Evolutionary conservation across 1,140 invertebrate genomes (phyloP), one percentile per base, ranked within the genome.

Genomic region (Lepidurus packardi): DNA sequence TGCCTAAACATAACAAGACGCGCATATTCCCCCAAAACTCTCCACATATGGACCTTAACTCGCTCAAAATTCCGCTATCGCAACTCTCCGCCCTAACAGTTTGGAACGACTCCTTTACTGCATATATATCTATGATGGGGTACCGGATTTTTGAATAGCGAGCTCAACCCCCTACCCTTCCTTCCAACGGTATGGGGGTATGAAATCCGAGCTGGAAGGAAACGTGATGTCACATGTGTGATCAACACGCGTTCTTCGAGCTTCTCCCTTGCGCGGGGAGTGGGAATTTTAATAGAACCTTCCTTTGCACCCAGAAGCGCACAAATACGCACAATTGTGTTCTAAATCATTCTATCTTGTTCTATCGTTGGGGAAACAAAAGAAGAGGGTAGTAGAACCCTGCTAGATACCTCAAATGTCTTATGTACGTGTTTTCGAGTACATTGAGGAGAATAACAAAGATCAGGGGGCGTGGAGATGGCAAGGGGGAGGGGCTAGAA

Each of bases 221-320:
- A 65, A 65, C 53, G 53, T 65, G 53, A 65, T 65, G 53, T 65
- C 53, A 65, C 53, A 65, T 65, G 53, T 65, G 53, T 65, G 53
- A 65, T 16, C 53, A 65, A 65, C 53, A 65, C 53, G 53, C 53
- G 53, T 16, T 65, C 13, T 65, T 65, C 53, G 53, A 65, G 53
- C 16, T 21, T 16, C 53, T 34, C 25, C 25, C 25, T 25, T 25
- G 25, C 25, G 25, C 25, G 34, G 34, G 34, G 4, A 34, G 3
- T 2, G 34, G 34, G 34, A 34, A 34, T 34, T 34, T 34, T 34
- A 34, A 34, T 34, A 34, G 34, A 34, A 34, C 34, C 34, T 34
- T 34, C 34, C 34, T 34, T 34, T 34, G 34, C 34, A n/a, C 1
- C 34, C 34, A 2, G 34, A 34, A 34, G 4, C 34, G 34, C 34